phyloP scores from a whole-genome alignment of 2,113 vertebrate genomes.

The Shinisaurus crocodilurus region DNA sequence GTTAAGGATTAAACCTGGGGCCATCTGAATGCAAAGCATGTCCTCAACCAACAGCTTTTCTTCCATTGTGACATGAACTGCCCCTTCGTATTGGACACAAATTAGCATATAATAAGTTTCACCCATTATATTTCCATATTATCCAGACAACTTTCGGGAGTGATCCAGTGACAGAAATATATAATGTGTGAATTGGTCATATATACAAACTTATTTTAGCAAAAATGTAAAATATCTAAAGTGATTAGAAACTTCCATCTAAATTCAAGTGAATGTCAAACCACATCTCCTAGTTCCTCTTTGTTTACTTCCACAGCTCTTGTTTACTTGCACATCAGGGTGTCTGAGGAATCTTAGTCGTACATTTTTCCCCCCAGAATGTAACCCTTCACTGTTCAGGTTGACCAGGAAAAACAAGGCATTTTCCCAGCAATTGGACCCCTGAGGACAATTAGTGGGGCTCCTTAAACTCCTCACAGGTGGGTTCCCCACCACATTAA shows the following conservation, averaged over 20 bases:
- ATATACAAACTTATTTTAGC: neutral
- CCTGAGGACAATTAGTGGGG: slow-evolving; percentile 24
- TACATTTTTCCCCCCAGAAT: slow-evolving; percentile 1
- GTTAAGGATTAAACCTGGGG: too few relatives aligned
- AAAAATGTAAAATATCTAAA: neutral
- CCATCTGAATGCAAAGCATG: too few relatives aligned
- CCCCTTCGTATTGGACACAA: neutral
- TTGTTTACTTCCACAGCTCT: neutral
- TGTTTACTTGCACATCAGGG: neutral
- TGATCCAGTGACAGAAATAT: neutral
- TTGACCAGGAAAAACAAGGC: slow-evolving; percentile 38
- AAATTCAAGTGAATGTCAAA: neutral
- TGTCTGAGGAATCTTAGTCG: neutral
- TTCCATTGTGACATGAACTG: neutral
- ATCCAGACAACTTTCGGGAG: neutral
- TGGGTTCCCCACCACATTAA: slow-evolving; percentile 11
- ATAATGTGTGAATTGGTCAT: neutral
- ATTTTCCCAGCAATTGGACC: slow-evolving; percentile 29
- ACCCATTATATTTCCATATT: neutral
- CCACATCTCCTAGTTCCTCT: neutral
- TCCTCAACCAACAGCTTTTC: neutral
- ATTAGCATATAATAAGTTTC: neutral
- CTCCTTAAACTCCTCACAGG: slow-evolving; percentile 29
- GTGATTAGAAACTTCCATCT: neutral
- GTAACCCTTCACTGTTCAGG: neutral